Percentiles rank a stretch among this genome's conserved stretches.
phyloP scores from a whole-genome alignment of 2,113 vertebrate genomes.

The Serinus canaria region DNA sequence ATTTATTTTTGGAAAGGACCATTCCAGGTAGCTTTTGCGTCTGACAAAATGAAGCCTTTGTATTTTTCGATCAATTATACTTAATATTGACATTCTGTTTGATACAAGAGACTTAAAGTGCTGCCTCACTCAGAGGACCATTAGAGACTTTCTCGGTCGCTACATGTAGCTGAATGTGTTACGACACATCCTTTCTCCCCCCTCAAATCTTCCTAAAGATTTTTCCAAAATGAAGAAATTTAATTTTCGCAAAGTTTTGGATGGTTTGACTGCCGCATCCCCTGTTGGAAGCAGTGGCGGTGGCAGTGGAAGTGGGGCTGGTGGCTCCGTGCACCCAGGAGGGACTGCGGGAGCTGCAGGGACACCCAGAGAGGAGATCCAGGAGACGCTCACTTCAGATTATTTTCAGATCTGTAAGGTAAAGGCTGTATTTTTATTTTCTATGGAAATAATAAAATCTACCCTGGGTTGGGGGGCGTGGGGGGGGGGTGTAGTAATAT shows the following conservation, averaged over 20 bases:
- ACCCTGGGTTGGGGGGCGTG: fast-evolving
- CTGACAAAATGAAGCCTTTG: constrained; percentile 51
- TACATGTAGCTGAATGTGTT: constrained; percentile 48
- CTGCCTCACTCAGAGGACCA: constrained; percentile 57
- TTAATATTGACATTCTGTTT: neutral
- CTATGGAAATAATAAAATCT: neutral
- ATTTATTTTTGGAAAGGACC: neutral
- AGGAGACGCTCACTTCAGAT: constrained; percentile 91
- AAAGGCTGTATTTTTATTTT: constrained; percentile 53
- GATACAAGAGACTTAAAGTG: constrained; percentile 27
- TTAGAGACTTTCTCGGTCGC: constrained; percentile 32
- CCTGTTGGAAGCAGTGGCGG: constrained; percentile 77
- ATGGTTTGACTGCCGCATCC: constrained; percentile 92
- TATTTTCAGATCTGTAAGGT: constrained; percentile 98
- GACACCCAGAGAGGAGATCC: constrained; percentile 87
- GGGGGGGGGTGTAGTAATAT: neutral
- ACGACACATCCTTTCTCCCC: neutral
- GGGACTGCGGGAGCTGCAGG: constrained; percentile 84
- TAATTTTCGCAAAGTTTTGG: constrained; percentile 95
- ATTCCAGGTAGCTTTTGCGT: constrained; percentile 30
- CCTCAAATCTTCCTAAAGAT: constrained; percentile 37
- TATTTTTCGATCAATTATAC: constrained; percentile 21
- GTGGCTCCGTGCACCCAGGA: constrained; percentile 71
- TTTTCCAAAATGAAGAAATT: constrained; percentile 93
- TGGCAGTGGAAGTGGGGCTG: constrained; percentile 64